Conservation (phyloP, 2,888 invertebrate species). For the Tiliacea citrago region DNA sequence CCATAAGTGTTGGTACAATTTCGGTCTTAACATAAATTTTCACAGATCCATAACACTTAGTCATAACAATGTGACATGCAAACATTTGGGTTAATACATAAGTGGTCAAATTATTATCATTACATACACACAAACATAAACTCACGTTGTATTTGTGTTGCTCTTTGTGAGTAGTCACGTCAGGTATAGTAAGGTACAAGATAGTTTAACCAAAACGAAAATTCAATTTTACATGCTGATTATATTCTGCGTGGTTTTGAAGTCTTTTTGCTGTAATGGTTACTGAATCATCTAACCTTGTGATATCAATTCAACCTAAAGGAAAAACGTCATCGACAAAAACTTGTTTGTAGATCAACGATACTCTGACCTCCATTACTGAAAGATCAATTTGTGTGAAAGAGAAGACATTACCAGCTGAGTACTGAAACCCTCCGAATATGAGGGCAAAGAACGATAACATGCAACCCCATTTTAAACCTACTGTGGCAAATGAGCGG, state of each 20-base stretch:
- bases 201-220: slow-evolving; percentile 4
- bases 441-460: slow-evolving; percentile 82
- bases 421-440: slow-evolving; percentile 71
- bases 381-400: slow-evolving; percentile 64
- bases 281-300: slow-evolving; percentile 1
- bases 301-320: slow-evolving; percentile 4
- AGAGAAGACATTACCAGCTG: slow-evolving; percentile 70
- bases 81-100: too few relatives aligned
- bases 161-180: slow-evolving; percentile 12
- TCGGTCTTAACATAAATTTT: too few relatives aligned
- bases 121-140: too few relatives aligned
- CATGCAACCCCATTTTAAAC: slow-evolving; percentile 87
- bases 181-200: background rate
- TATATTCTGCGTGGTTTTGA: background rate
- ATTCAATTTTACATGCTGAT: background rate
- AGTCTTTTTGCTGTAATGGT: background rate
- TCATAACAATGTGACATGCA: too few relatives aligned
- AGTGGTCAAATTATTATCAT: too few relatives aligned
- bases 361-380: slow-evolving; percentile 38
- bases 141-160: too few relatives aligned
- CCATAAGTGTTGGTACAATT: too few relatives aligned
- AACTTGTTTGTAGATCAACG: slow-evolving; percentile 45
- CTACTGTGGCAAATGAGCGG: slow-evolving; percentile 85
- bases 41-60: too few relatives aligned
- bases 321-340: slow-evolving; percentile 24